Conservation (phyloP, 2,797 vertebrate species). For the Pangasius macronema region DNA sequence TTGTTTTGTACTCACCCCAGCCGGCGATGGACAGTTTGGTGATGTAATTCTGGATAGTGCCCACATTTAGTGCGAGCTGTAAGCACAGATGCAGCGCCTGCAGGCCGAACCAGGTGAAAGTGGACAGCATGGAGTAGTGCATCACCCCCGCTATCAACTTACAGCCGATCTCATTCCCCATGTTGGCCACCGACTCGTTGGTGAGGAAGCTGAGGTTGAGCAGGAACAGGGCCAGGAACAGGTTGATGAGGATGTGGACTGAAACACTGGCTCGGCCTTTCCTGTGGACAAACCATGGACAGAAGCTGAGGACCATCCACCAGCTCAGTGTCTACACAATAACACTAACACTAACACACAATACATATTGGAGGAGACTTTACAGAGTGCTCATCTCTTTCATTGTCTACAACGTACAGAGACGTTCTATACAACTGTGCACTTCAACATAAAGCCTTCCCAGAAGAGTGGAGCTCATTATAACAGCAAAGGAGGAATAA, state of each 20-base stretch:
- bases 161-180: not conserved
- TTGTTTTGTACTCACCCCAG: constrained; percentile 18
- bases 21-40: not conserved
- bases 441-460: no score
- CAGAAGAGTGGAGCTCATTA: no score
- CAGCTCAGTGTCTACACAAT: no score
- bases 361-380: no score
- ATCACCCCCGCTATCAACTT: constrained; percentile 48
- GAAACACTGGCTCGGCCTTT: constrained; percentile 38
- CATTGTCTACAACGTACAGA: no score
- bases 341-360: no score
- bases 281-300: not conserved
- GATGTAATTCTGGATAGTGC: constrained; percentile 17
- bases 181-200: constrained; percentile 60
- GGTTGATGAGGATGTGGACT: constrained; percentile 66
- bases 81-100: constrained; percentile 72
- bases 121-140: constrained; percentile 72
- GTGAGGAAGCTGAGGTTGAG: constrained; percentile 71
- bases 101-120: constrained; percentile 72
- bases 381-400: no score
- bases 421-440: no score
- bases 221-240: constrained; percentile 67
- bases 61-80: constrained; percentile 51
- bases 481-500: no score
- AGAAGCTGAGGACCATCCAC: not conserved